phyloP scores from a whole-genome alignment of 2,888 invertebrate species.

The Oxyteleia sp. region DNA sequence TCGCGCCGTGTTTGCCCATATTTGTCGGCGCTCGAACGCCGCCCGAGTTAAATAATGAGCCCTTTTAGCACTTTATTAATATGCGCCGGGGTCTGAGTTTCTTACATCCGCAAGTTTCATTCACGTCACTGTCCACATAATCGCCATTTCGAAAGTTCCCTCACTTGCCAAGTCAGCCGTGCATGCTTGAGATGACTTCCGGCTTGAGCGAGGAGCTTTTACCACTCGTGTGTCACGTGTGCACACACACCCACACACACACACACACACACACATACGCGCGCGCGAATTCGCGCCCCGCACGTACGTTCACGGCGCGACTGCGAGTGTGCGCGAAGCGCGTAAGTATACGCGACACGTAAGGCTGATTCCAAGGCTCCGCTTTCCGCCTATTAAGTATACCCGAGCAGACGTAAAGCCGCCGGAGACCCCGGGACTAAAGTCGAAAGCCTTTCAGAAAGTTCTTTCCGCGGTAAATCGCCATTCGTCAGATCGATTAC shows the following conservation, averaged over 20 bases:
- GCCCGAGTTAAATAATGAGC: conserved; percentile 20
- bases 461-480: no score
- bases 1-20: not conserved
- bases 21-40: not conserved
- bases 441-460: no score
- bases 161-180: conserved; percentile 74
- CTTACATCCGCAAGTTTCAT: conserved; percentile 64
- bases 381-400: no score
- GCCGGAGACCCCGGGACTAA: no score
- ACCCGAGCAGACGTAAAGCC: no score
- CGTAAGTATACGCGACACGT: conserved; percentile 75
- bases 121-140: conserved; percentile 69
- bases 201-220: conserved; percentile 66
- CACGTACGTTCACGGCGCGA: conserved; percentile 46
- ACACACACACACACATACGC: conserved; percentile 54
- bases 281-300: conserved; percentile 10
- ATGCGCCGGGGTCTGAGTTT: conserved; percentile 42
- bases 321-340: conserved; percentile 31
- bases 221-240: conserved; percentile 71
- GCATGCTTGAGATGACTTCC: conserved; percentile 72
- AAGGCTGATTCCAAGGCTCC: no score
- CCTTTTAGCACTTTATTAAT: conserved; percentile 57
- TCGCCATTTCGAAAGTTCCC: conserved; percentile 70
- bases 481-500: no score
- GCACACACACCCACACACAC: no score